These are phyloP conservation scores for Rhopalosiphum maidis DNA, from an alignment of 1,140 invertebrate species.

Conservation along the genomic window DNA sequence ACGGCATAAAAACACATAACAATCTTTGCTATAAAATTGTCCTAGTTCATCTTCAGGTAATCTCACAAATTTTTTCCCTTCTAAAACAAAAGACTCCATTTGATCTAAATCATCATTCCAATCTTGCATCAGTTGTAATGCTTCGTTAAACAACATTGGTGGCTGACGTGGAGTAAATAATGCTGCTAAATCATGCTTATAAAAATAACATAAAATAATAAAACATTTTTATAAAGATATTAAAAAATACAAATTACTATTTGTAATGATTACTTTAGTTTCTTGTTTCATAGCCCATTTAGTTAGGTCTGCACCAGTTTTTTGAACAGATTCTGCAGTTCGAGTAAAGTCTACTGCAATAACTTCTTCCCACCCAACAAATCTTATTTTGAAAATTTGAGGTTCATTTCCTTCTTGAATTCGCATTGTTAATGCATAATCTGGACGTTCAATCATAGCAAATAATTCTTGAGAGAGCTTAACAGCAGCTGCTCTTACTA, in stretches of 20 bases:
- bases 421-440: constrained; percentile 87
- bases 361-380: constrained; percentile 97
- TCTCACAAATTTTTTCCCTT: constrained; percentile 95
- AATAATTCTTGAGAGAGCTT: constrained; percentile 95
- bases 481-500: constrained; percentile 94
- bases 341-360: constrained; percentile 99
- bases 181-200: constrained; percentile 87
- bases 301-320: constrained; percentile 94
- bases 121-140: constrained; percentile 85
- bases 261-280: constrained; percentile 70
- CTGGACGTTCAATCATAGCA: constrained; percentile 87
- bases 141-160: constrained; percentile 83
- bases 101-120: constrained; percentile 96
- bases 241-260: background rate
- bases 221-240: background rate
- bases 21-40: constrained; percentile 92
- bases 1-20: constrained; percentile 97
- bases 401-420: constrained; percentile 81
- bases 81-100: constrained; percentile 98
- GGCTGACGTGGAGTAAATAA: constrained; percentile 95
- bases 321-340: constrained; percentile 94
- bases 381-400: constrained; percentile 97
- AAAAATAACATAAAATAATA: background rate
- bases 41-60: constrained; percentile 90
- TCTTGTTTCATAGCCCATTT: constrained; percentile 92